A percentile compares a stretch with the other conserved stretches of the same genome.
Conservation (phyloP, 2,888 invertebrate species). For the Cybosia mesomella region DNA sequence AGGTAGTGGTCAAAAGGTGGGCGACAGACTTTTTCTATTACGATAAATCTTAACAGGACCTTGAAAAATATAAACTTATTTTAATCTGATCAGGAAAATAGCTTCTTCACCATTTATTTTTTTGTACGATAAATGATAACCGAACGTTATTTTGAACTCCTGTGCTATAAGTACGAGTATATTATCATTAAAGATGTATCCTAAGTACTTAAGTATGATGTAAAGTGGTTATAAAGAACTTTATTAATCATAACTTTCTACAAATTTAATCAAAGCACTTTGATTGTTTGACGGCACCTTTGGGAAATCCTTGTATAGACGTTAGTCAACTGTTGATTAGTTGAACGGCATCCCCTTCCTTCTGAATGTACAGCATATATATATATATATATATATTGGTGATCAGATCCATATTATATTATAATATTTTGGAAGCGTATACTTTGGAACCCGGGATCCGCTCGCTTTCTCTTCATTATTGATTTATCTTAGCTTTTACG, state of each 20-base stretch:
- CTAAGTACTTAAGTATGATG: neutral
- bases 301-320: neutral
- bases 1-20: too few species aligned
- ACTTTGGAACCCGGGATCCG: too few species aligned
- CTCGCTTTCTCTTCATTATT: too few species aligned
- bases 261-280: constrained; percentile 1
- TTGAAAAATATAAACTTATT: too few species aligned
- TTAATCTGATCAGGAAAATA: too few species aligned
- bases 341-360: neutral
- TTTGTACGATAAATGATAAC: neutral
- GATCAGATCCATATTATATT: neutral
- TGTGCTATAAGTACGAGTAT: too few species aligned
- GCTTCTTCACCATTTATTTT: neutral
- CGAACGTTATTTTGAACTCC: too few species aligned
- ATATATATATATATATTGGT: too few species aligned
- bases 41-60: too few species aligned
- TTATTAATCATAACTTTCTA: constrained; percentile 1
- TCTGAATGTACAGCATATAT: neutral
- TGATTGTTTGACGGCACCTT: neutral
- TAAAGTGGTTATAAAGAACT: constrained; percentile 4
- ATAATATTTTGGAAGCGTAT: too few species aligned
- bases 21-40: too few species aligned
- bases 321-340: neutral
- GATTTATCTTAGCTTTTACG: too few species aligned
- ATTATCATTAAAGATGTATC: neutral